A percentile compares a stretch with the other conserved stretches of the same genome.
Evolutionary conservation across 1,140 invertebrate genomes (phyloP).

Genomic region (Portunus trituberculatus): DNA sequence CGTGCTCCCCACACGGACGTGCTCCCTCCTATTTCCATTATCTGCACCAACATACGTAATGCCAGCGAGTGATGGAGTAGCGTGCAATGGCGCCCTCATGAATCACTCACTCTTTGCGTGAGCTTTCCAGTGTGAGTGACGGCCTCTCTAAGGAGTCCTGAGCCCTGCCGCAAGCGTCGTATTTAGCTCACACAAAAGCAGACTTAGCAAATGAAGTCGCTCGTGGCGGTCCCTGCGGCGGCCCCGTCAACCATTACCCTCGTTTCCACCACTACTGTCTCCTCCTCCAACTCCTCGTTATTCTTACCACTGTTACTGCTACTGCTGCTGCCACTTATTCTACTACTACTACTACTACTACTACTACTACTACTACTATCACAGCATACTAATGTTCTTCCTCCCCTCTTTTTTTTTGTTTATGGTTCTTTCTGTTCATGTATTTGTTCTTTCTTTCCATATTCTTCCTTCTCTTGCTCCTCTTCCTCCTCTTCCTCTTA

Average conservation of each 20-base stretch:
- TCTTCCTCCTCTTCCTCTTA: not conserved
- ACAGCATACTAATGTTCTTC: too few relatives aligned
- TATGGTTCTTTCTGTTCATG: too few relatives aligned
- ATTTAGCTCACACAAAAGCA: conserved; percentile 12
- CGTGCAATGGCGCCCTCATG: not conserved
- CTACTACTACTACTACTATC: not conserved
- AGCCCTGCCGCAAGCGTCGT: not conserved
- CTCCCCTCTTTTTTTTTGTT: too few relatives aligned
- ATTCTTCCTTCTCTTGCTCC: not conserved
- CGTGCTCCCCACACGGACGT: not conserved
- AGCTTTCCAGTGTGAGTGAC: not conserved
- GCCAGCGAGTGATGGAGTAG: not conserved
- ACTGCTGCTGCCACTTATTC: not conserved
- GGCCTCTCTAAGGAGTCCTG: not conserved
- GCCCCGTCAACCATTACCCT: not conserved
- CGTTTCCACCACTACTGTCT: not conserved
- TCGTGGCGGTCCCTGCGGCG: not conserved
- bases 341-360: not conserved
- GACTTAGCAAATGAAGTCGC: conserved; percentile 21
- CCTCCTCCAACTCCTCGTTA: not conserved
- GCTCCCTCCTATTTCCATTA: not conserved
- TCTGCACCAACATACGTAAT: not conserved
- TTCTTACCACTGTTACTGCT: too few relatives aligned
- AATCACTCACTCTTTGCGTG: conserved; percentile 11
- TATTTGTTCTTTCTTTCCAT: not conserved